Base-by-base conservation (phyloP, 2,888 invertebrate genomes). In the Tachina lurida region DNA sequence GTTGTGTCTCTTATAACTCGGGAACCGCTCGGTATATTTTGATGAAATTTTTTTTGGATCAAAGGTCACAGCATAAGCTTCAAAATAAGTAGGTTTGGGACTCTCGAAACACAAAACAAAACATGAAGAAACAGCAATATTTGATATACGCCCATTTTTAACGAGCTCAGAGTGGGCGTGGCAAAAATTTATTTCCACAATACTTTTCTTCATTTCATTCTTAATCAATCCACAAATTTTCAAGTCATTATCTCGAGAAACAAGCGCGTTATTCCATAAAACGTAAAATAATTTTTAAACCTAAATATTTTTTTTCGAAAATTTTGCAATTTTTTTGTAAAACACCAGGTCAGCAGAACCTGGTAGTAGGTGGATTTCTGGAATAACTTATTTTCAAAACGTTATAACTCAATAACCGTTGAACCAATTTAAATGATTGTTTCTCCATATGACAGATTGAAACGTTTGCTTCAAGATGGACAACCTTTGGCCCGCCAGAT, bases 321-420 rank as follows among this genome's bases (percentile, higher is more conserved):
- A 49, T 3, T 49, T 15, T 49, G 5, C 4, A n/a, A 49, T 60
- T 39, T 60, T 56, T 60, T 60, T 39, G 58, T 60, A 8, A 60
- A 60, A 60, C 39, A 60, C 58, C 58, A 60, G 39, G 58, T 31
- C 31, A 60, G 39, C 58, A 60, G 54, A 54, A 54, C 12, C 10
- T 54, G 8, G 17, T 17, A 54, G 58, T 15, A 60, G 15, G 58
- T 60, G n/a, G n/a, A 31, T 60, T 60, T 60, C 10, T 10, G 4
- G 12, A 10, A 17, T 17, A 10, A 8, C 2, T 54, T 19, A 13
- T 56, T 13, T 56, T 56, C 8, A 22, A 19, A 22, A 12, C 5
- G 12, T 10, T 22, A 13, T 56, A 56, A 22, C 56, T 22, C 19
- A 1, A 12, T 2, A 60, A 56, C 22, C 12, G 56, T 12, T 22